Base-by-base conservation (phyloP, 2,888 invertebrate genomes). In the Pseudolycoriella hygida region DNA sequence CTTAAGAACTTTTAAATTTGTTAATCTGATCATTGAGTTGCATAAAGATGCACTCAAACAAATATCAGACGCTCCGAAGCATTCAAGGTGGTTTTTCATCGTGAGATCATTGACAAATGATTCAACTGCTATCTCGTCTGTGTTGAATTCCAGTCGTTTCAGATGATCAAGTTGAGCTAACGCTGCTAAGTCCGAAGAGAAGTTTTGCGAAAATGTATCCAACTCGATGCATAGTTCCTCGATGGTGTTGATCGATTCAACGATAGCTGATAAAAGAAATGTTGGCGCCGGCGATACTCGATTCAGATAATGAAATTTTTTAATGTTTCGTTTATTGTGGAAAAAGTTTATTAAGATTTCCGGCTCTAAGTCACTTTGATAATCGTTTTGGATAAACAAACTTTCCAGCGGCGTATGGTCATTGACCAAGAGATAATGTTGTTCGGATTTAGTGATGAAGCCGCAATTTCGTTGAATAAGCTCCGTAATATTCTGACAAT, bases 141-240 rank as follows among this genome's bases (percentile, higher is more conserved):
- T 43, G n/a, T 43, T 43, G 34, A 43, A 32, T 43, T 43, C 43
- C 4, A 43, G 32, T n/a, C 43, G 43, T 18, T 43, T 43, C 18
- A 43, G 34, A 43, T 17, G 17, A 14, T 18, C 2, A 14, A 43
- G 17, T 14, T 2, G 18, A 31, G 11, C 18, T 17, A 43, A 43
- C 17, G 18, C 30, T 14, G 18, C 11, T 12, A 43, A 32, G 34
- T 43, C 43, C 2, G 17, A 10, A 12, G 34, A 6, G 18, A 43
- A 43, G 30, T 15, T 30, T 18, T 17, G 25, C 31, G 43, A 43
- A 43, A 43, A 43, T 32, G 32, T 43, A 18, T 43, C 43, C 25
- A 43, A 18, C 31, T 43, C 43, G 31, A 43, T 43, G 19, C 43
- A 43, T n/a, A 43, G n/a, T 34, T 43, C 43, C 8, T 43, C 34